Base-by-base conservation (phyloP, 2,797 vertebrate species). In the Phrynocephalus guinanensis region DNA sequence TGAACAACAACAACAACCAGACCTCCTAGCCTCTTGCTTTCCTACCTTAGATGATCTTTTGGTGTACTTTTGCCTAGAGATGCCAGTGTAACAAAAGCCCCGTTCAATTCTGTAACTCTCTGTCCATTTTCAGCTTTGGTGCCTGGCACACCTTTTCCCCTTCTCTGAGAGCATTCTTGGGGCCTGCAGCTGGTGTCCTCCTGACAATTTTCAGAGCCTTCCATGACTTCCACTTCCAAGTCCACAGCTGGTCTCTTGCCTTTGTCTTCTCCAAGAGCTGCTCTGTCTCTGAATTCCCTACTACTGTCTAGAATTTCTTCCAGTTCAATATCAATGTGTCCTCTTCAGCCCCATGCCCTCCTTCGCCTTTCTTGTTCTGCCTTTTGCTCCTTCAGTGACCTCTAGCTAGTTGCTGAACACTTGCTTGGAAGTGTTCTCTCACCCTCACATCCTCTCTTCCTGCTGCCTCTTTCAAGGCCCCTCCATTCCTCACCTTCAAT, bases 201-300 rank as follows among this genome's bases (percentile, higher is more conserved):
- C 71, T 84, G 83, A 76, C 33, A 75, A 75, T 44, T 79, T 50
- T 78, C 22, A 48, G 77, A 52, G n/a, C 66, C 48, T 26, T 11
- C 48, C n/a, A 5, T 85, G 76, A 78, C 63, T 78, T 6, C 13
- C 66, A 6, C 63, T 24, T 48, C 56, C 76, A 79, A n/a, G 28
- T 6, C n/a, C 63, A 67, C 68, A 28, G 60, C 33, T 60, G 18
- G 75, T 33, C n/a, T 85, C 63, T 85, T 13, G 2, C 38, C 26
- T 11, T 78, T 85, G 66, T 30, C 76, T 78, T 68, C 76, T 78
- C 18, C 30, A 85, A 78, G 20, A 78, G 78, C 28, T 52, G 30
- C 13, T 70, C 48, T 33, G 50, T 48, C 30, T 50, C 68, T 85
- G n/a, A 26, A n/a, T 4, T 52, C 30, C 6, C 67, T 68, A 48